Base-by-base conservation (phyloP, 2,113 vertebrate species). In the Carlito syrichta region DNA sequence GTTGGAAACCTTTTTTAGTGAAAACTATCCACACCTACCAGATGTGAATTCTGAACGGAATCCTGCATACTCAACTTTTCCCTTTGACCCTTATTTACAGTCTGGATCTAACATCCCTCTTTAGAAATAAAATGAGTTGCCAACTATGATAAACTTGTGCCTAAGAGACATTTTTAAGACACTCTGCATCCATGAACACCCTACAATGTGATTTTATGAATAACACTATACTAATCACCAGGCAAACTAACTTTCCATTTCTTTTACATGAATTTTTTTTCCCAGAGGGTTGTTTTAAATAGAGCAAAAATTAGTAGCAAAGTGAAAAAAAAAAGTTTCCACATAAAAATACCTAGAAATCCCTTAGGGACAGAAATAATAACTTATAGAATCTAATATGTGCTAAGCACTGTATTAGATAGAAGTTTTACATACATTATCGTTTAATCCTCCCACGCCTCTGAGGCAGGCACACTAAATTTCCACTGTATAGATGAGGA, bases 21-120 rank as follows among this genome's bases (percentile, higher is more conserved):
- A 92, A 97, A 97, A 97, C 76, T 50, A 90, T 89, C 97, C 96
- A 96, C 89, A 96, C 94, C 95, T 97, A 96, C 95, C 98, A 98
- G 98, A 95, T 97, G 96, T 95, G 78, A 94, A 95, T 95, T 98
- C 78, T 96, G 91, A 98, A 96, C 40, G 14, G 86, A 97, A 62
- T 97, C 91, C 94, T 93, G 73, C 40, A 93, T 9, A 84, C 79
- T 95, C 78, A 87, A 52, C 87, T 94, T 89, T 95, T 97, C 88
- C 96, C 92, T 86, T 50, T 84, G 93, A 96, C 89, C 66, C 35
- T 89, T 93, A 91, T 68, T 96, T 96, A 95, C 82, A 85, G 88
- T n/a, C 77, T 81, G 63, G 35, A 92, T 95, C 78, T 96, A 92
- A 95, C 43, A 38, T 95, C 93, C 54, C 95, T 78, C 74, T 96